phyloP scores from a whole-genome alignment of 2,888 invertebrate species.

The Oscheius sp. region DNA sequence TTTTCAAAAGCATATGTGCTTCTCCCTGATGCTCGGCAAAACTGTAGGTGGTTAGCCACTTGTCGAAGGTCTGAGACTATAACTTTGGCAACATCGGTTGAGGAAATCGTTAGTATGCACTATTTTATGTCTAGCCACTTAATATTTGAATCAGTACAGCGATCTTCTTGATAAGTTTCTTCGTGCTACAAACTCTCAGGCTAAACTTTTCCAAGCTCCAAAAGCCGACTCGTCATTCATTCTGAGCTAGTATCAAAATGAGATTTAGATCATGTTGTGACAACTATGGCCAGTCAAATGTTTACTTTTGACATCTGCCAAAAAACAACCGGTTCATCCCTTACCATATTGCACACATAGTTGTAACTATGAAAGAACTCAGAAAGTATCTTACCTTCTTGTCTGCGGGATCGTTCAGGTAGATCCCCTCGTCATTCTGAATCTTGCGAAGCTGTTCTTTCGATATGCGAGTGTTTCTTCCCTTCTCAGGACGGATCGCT shows the following conservation, averaged over 20 bases:
- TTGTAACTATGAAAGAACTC: not conserved
- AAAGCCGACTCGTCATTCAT: too few species aligned
- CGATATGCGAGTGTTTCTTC: constrained; percentile 58
- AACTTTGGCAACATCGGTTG: not conserved
- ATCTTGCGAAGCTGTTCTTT: constrained; percentile 46
- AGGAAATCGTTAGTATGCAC: not conserved
- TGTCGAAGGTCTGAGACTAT: constrained; percentile 45
- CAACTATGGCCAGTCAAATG: too few species aligned
- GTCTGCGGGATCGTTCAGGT: constrained; percentile 50
- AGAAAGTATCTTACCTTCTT: constrained; percentile 38
- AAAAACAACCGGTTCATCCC: too few species aligned
- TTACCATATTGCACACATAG: too few species aligned
- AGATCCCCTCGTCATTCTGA: constrained; percentile 60
- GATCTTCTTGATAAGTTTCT: too few species aligned
- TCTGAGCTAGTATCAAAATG: too few species aligned
- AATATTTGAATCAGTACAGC: not conserved
- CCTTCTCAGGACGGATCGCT: constrained; percentile 48
- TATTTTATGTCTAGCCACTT: constrained; percentile 15
- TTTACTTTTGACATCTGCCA: too few species aligned
- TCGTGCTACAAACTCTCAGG: too few species aligned
- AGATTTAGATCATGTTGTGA: too few species aligned
- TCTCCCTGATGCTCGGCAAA: constrained; percentile 69
- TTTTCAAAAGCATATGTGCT: constrained; percentile 79
- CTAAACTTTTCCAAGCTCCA: too few species aligned
- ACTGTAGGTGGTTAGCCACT: constrained; percentile 57